Evolutionary conservation across 2,888 invertebrate species (phyloP).

Genomic region (Sepioteuthis lessoniana): DNA sequence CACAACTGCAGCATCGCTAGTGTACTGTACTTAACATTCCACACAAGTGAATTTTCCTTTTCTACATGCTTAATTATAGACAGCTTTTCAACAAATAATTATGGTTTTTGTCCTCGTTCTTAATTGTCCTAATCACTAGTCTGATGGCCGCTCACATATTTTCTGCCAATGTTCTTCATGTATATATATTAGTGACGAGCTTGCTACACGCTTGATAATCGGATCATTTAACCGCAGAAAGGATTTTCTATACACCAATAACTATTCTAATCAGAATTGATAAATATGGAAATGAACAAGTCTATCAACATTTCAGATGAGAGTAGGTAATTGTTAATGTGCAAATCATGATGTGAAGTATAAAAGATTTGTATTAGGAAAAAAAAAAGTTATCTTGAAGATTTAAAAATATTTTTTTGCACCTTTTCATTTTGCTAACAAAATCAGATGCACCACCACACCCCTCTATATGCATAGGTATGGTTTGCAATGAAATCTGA

Average conservation of each 20-base stretch:
- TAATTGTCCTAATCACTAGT: slow-evolving; percentile 33
- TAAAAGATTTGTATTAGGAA: not conserved
- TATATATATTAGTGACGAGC: slow-evolving; percentile 33
- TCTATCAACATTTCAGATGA: not conserved
- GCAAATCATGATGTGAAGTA: not conserved
- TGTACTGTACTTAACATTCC: slow-evolving; percentile 33
- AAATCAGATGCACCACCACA: too few relatives aligned
- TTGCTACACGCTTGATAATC: slow-evolving; percentile 21
- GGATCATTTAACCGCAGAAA: not conserved
- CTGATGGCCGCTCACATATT: slow-evolving; percentile 33
- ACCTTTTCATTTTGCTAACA: not conserved
- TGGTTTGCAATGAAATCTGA: too few relatives aligned
- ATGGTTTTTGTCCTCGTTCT: slow-evolving; percentile 25
- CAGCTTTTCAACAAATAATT: slow-evolving; percentile 33
- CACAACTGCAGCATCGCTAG: slow-evolving; percentile 33
- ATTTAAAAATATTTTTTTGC: not conserved
- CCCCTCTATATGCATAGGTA: too few relatives aligned
- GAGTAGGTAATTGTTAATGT: not conserved
- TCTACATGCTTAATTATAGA: slow-evolving; percentile 33
- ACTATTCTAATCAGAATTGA: not conserved
- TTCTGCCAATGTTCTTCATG: not conserved
- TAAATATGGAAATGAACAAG: slow-evolving; percentile 9
- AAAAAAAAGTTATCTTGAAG: not conserved
- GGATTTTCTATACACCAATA: slow-evolving; percentile 8
- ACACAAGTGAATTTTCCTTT: slow-evolving; percentile 14